These are phyloP conservation scores for Laspeyria flexula DNA, from an alignment of 2,888 invertebrate genomes.

Conservation along the genomic window DNA sequence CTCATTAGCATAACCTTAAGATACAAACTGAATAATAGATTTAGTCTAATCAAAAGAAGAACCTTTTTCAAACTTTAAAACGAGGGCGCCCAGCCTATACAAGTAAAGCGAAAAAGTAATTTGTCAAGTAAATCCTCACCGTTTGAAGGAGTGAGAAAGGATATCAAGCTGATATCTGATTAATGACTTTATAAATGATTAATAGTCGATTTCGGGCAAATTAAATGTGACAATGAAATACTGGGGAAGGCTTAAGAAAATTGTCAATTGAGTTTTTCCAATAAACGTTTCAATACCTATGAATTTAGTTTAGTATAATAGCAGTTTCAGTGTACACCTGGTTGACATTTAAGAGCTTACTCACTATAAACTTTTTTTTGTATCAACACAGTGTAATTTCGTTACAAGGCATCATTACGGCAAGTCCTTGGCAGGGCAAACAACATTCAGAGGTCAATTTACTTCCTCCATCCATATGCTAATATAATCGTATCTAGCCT, in stretches of 20 bases:
- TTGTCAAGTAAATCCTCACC: constrained; percentile 81
- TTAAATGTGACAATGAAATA: constrained; percentile 46
- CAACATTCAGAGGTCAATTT: constrained; percentile 27
- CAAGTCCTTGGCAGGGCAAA: constrained; percentile 40
- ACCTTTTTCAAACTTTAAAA: constrained; percentile 30
- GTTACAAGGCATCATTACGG: constrained; percentile 19
- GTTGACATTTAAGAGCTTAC: not conserved
- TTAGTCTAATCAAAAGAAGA: not conserved
- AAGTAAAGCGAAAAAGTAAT: constrained; percentile 80
- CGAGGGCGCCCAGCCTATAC: constrained; percentile 50
- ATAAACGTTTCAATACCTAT: constrained; percentile 7
- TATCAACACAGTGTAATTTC: no score
- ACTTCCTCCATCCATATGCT: constrained; percentile 38
- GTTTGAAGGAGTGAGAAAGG: constrained; percentile 59
- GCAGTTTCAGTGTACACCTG: not conserved
- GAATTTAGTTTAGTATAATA: constrained; percentile 4
- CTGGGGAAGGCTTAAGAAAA: constrained; percentile 36
- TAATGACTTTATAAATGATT: constrained; percentile 69
- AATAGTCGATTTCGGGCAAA: constrained; percentile 57
- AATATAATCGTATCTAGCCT: constrained; percentile 48
- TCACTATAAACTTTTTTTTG: no score
- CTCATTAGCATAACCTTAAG: not conserved
- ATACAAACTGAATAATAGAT: constrained; percentile 1
- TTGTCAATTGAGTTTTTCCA: constrained; percentile 26
- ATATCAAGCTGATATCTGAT: constrained; percentile 67